A percentile compares a stretch with the other conserved stretches of the same genome.
These are phyloP conservation scores for Schrankia costaestrigalis DNA, from an alignment of 2,888 invertebrate species.

Conservation along the genomic window DNA sequence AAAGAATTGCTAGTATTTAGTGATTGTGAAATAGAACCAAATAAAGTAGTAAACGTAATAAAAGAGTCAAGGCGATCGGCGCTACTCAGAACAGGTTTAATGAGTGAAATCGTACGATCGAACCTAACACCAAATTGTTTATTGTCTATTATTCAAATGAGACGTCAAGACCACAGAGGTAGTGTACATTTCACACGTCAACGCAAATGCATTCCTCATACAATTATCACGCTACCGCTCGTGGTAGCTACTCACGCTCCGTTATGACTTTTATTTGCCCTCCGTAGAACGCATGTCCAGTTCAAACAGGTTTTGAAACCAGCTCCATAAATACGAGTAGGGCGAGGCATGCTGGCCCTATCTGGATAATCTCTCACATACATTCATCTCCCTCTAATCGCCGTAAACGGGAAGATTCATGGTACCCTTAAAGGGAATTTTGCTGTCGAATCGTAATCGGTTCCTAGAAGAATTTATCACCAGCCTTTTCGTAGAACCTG, in stretches of 20 bases:
- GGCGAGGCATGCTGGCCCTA: conserved; percentile 49
- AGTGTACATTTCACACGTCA: conserved; percentile 41
- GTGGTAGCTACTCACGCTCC: conserved; percentile 50
- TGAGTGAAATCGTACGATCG: conserved; percentile 26
- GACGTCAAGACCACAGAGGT: conserved; percentile 33
- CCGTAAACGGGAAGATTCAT: conserved; percentile 62
- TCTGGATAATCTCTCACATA: conserved; percentile 59
- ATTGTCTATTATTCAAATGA: conserved; percentile 30
- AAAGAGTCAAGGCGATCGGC: conserved; percentile 23
- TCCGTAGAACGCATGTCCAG: conserved; percentile 45
- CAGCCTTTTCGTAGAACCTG: conserved; percentile 54
- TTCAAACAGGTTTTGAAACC: conserved; percentile 49
- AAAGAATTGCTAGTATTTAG: no score
- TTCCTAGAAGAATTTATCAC: conserved; percentile 68
- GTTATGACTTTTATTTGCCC: conserved; percentile 72
- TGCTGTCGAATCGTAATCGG: conserved; percentile 65
- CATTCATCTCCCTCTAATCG: conserved; percentile 67
- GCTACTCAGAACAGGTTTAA: conserved; percentile 24
- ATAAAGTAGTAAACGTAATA: conserved; percentile 21
- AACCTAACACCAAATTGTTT: conserved; percentile 13
- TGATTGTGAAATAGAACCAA: conserved; percentile 28
- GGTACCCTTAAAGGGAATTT: conserved; percentile 63
- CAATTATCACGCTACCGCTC: conserved; percentile 41
- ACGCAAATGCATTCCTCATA: conserved; percentile 58
- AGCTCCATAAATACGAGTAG: conserved; percentile 52